Evolutionary conservation across 2,797 vertebrate species (phyloP).

Genomic region (Thalassophryne amazonica): DNA sequence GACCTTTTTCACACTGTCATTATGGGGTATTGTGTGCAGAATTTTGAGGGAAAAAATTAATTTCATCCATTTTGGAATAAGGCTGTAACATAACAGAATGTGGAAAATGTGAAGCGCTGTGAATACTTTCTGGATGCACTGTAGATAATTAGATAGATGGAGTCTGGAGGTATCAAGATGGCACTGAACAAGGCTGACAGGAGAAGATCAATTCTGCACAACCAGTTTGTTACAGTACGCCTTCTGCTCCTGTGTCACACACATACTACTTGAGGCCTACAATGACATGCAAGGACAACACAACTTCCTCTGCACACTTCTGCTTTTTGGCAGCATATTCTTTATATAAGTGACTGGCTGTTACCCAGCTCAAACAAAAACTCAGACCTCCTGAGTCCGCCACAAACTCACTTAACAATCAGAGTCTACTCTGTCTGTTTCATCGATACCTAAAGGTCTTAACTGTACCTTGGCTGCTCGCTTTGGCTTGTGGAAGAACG

Average conservation of each 20-base stretch:
- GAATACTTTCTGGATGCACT: too few species aligned
- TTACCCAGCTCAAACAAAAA: background rate
- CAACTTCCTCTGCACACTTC: conserved; percentile 65
- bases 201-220: conserved; percentile 17
- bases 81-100: too few species aligned
- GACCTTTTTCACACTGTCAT: too few species aligned
- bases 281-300: conserved; percentile 7
- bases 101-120: too few species aligned
- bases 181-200: conserved; percentile 4
- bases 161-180: conserved; percentile 8
- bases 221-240: conserved; percentile 15
- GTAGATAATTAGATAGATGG: too few species aligned
- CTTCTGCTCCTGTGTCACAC: conserved; percentile 1
- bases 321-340: conserved; percentile 40
- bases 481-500: conserved; percentile 84
- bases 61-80: too few species aligned
- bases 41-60: too few species aligned
- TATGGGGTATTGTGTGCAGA: too few species aligned
- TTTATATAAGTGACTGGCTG: conserved; percentile 8
- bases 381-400: background rate
- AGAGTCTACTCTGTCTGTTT: background rate
- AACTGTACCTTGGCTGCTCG: conserved; percentile 72
- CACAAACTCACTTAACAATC: background rate
- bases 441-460: too few species aligned
- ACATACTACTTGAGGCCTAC: conserved; percentile 26